phyloP scores from a whole-genome alignment of 2,888 invertebrate genomes.

The Siphlonurus alternatus region DNA sequence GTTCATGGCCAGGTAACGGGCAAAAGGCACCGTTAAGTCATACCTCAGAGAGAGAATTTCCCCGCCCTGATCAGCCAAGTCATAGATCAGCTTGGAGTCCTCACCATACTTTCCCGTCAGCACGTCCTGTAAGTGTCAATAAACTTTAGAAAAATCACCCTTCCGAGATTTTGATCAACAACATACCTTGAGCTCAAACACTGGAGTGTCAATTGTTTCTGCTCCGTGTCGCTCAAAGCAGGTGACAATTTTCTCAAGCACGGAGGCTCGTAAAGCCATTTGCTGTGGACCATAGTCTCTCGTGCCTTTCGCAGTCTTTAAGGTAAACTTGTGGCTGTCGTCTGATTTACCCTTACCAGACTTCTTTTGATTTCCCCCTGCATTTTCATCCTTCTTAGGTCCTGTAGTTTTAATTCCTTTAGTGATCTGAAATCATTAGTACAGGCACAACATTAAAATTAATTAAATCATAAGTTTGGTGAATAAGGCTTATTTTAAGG shows the following conservation, averaged over 20 bases:
- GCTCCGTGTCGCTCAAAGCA: slow-evolving; percentile 96
- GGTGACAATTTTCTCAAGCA: slow-evolving; percentile 67
- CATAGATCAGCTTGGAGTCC: slow-evolving; percentile 97
- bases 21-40: slow-evolving; percentile 96
- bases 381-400: neutral
- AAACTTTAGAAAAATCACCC: neutral
- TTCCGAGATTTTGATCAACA: neutral
- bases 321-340: slow-evolving; percentile 49
- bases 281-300: slow-evolving; percentile 88
- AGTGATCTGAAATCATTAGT: neutral
- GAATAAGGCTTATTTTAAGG: too few relatives aligned
- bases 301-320: slow-evolving; percentile 88
- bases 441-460: too few relatives aligned
- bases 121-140: slow-evolving; percentile 53
- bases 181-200: slow-evolving; percentile 84
- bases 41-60: slow-evolving; percentile 91
- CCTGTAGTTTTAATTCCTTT: neutral
- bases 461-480: too few relatives aligned
- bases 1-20: slow-evolving; percentile 94
- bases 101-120: slow-evolving; percentile 98
- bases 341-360: neutral
- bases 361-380: neutral
- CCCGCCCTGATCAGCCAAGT: slow-evolving; percentile 96
- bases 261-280: slow-evolving; percentile 79
- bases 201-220: slow-evolving; percentile 94